Conservation (phyloP, 2,113 vertebrate genomes). For the Pyxicephalus adspersus region DNA sequence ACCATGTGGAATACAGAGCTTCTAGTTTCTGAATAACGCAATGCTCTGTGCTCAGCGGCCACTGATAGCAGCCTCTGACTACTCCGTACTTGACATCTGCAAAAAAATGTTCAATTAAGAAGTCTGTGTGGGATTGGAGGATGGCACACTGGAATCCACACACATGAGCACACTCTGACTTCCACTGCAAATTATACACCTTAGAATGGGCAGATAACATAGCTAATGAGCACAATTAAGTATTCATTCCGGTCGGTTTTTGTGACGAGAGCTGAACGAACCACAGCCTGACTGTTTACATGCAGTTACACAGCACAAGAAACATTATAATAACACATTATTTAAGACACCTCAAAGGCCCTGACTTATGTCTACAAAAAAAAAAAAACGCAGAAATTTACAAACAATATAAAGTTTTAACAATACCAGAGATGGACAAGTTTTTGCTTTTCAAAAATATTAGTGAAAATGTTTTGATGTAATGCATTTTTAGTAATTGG, state of each 20-base stretch:
- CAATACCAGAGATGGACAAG: too few relatives aligned
- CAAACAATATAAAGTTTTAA: too few relatives aligned
- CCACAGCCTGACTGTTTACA: not conserved
- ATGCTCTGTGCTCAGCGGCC: not conserved
- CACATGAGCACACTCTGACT: not conserved
- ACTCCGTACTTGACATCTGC: not conserved
- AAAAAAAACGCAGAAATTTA: too few relatives aligned
- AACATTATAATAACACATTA: too few relatives aligned
- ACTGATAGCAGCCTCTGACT: constrained; percentile 3
- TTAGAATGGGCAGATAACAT: not conserved
- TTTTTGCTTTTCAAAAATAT: too few relatives aligned
- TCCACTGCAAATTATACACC: not conserved
- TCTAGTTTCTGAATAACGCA: constrained; percentile 1
- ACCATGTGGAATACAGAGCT: not conserved
- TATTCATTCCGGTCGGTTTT: not conserved
- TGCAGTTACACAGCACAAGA: too few relatives aligned
- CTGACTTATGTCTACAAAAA: too few relatives aligned
- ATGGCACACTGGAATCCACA: not conserved
- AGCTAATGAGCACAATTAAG: not conserved
- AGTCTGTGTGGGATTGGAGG: not conserved
- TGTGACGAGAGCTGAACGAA: not conserved
- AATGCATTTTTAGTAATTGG: too few relatives aligned
- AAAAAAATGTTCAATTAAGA: constrained; percentile 7
- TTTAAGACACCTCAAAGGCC: too few relatives aligned
- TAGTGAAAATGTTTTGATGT: too few relatives aligned